Evolutionary conservation across 2,888 invertebrate genomes (phyloP).

Genomic region (Spodoptera exigua): DNA sequence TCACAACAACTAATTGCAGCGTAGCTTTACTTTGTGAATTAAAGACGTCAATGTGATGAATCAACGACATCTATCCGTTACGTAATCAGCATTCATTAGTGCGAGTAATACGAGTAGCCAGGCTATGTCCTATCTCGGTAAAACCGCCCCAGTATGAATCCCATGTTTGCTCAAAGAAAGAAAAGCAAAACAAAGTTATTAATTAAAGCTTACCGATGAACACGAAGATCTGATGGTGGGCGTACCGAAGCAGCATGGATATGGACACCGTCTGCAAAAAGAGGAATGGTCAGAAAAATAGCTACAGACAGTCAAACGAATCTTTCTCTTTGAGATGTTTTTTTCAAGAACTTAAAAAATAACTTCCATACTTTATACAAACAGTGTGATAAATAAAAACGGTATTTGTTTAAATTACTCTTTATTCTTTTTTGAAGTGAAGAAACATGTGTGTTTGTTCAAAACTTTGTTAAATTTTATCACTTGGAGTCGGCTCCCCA

Average conservation of each 20-base stretch:
- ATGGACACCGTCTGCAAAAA: slow-evolving; percentile 98
- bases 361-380: not conserved
- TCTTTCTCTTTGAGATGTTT: slow-evolving; percentile 1
- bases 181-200: slow-evolving; percentile 35
- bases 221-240: slow-evolving; percentile 99
- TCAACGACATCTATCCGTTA: not conserved
- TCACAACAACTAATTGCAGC: slow-evolving; percentile 74
- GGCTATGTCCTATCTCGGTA: slow-evolving; percentile 5
- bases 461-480: slow-evolving; percentile 22
- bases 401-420: no score
- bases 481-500: slow-evolving; percentile 21
- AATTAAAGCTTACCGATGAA: slow-evolving; percentile 96
- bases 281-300: slow-evolving; percentile 15
- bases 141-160: slow-evolving; percentile 8
- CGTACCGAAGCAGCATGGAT: slow-evolving; percentile 98
- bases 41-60: no score
- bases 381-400: no score
- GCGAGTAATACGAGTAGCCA: slow-evolving; percentile 1
- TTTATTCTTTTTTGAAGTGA: no score
- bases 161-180: slow-evolving; percentile 28
- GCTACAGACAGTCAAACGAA: slow-evolving; percentile 8
- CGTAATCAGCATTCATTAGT: slow-evolving; percentile 1
- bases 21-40: slow-evolving; percentile 32
- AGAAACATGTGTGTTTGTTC: slow-evolving; percentile 2
- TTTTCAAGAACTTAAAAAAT: slow-evolving; percentile 1